Evolutionary conservation across 37 sponge, comb jelly and placozoan species (phyloP).

Genomic region (Diacarnus erythraeanus): DNA sequence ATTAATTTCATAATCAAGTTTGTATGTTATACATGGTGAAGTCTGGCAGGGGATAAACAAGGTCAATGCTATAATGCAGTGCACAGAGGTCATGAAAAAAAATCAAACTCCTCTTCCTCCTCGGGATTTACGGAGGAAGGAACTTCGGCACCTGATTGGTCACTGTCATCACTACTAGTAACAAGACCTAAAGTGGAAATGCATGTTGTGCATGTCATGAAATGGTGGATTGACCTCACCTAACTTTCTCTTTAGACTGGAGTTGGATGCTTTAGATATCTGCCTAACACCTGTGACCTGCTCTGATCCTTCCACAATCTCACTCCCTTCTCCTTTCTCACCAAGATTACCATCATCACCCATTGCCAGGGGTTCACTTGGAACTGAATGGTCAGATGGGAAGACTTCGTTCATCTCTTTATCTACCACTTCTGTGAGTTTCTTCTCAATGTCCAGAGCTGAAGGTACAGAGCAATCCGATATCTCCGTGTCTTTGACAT

Average conservation of each 20-base stretch:
- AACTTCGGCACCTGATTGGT: neutral
- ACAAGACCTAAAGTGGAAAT: too few relatives aligned
- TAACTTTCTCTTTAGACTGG: too few relatives aligned
- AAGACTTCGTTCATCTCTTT: too few relatives aligned
- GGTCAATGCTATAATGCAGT: neutral
- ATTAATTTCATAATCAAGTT: too few relatives aligned
- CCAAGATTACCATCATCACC: neutral
- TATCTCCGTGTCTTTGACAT: neutral
- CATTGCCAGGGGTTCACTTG: neutral
- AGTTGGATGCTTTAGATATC: too few relatives aligned
- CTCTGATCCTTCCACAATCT: neutral
- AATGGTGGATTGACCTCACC: too few relatives aligned
- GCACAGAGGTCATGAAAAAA: neutral
- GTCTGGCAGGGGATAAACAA: too few relatives aligned
- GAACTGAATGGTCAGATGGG: too few relatives aligned
- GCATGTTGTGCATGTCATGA: too few relatives aligned
- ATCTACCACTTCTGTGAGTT: neutral
- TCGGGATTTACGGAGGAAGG: neutral
- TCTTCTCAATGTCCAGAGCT: neutral
- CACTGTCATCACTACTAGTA: neutral
- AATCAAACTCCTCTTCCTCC: neutral
- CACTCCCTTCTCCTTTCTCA: neutral
- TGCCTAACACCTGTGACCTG: too few relatives aligned
- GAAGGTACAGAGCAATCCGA: neutral
- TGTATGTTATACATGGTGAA: too few relatives aligned